Base-by-base conservation (phyloP, 2,888 invertebrate species). In the Notocelia uddmanniana region DNA sequence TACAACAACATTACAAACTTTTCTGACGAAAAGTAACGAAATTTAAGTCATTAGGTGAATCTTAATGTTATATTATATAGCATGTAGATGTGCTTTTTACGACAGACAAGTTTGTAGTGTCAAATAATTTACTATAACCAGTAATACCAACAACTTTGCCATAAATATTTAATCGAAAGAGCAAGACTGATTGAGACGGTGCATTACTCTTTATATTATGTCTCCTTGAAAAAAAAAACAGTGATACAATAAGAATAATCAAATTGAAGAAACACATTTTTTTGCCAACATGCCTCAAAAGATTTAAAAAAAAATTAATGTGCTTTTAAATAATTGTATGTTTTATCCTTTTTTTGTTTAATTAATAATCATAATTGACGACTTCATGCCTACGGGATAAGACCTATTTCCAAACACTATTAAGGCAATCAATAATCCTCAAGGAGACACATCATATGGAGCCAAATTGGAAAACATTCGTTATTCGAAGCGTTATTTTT, bases 171-270 rank as follows among this genome's bases (percentile, higher is more conserved):
- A 31, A 52, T 31, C 5, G 13, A 57, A 57, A 57, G n/a, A 57
- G 66, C 66, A 45, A 64, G 64, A 64, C 37, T 52, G 31, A 63
- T 63, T 63, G 50, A 52, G 48, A 52, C 34, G 59, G 52, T 69
- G 60, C 68, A 21, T n/a, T 18, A 31, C 5, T 52, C 31, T 31
- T 26, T 11, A 18, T 50, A 52, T 6, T 21, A 54, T 54, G 64
- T 37, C 52, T 23, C 19, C 21, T 21, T 34, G 63, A 19, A 11
- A 21, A 21, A n/a, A 26, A 15, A 13, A 23, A 54, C 13, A n/a
- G 45, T 15, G 13, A n/a, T 45, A 8, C n/a, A 6, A n/a, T n/a
- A 45, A 45, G 45, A 45, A n/a, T n/a, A 45, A 15, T n/a, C 5
- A 3, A 15, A 41, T 13, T n/a, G n/a, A 45, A 45, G 45, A 8